Base-by-base conservation (phyloP, 2,113 vertebrate species). In the Opisthocomus hoazin region DNA sequence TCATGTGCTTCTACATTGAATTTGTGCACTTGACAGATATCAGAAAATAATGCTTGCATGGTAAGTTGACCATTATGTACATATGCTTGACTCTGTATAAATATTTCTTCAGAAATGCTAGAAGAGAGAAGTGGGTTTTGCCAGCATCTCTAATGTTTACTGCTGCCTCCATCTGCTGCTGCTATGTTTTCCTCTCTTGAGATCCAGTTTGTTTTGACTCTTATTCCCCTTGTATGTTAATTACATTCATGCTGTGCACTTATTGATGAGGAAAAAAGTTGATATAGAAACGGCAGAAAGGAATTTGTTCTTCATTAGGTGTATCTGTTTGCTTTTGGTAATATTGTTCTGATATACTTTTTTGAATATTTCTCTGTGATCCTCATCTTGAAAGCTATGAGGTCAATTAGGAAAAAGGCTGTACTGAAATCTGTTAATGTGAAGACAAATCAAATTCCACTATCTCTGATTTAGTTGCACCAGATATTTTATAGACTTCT, bases 121-220 rank as follows among this genome's bases (percentile, higher is more conserved):
- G 74, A 56, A 56, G 32, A 73, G 65, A 76, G 48, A 74, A 37
- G 14, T 43, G 20, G 74, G 30, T 65, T 36, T 71, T 94, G 77
- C 61, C 48, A 87, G 43, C 36, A 70, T 82, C 16, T 76, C 79
- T 87, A 76, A 26, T 66, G 15, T 91, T 93, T 92, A 83, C 48
- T 85, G 30, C 77, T 74, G 56, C 34, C 29, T 95, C 76, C 80
- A 84, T 93, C 89, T 95, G 89, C 60, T 95, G n/a, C 50, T 94
- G 48, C 19, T 89, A 15, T 69, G 36, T 56, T 89, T 88, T 91
- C 16, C 4, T 76, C 74, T 84, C 53, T 56, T n/a, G 82, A 89
- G 73, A 80, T 65, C 10, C 12, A 51, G 50, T 73, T 94, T 93
- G 45, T 91, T 96, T 95, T 87, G 77, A 83, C 50, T 82, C 53